Base-by-base conservation (phyloP, 2,113 vertebrate genomes). In the Gasterosteus aculeatus region DNA sequence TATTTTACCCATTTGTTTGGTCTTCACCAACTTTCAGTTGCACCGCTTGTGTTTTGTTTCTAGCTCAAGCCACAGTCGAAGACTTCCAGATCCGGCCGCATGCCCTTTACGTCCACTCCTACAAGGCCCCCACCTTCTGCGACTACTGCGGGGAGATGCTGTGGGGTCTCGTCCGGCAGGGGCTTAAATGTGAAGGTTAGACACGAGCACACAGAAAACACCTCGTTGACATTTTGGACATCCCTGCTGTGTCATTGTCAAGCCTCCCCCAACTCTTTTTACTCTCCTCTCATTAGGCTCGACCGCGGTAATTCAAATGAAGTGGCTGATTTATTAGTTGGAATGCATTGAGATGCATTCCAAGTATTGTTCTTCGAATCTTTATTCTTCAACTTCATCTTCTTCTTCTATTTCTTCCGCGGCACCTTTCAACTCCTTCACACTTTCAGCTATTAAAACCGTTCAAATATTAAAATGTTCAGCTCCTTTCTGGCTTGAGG, bases 91-190 rank as follows among this genome's bases (percentile, higher is more conserved):
- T 99, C 85, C 96, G 98, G 82, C 98, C 98, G 80, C 98, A 99
- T 89, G 94, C 97, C 72, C 97, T 99, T 42, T 97, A 97, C 47
- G 98, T 99, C 77, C 98, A 99, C 93, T 99, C 98, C 84, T 99
- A 99, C 93, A 99, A 99, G 89, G 97, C 98, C 73, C 98, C 98
- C 85, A 97, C 98, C 75, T 99, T 99, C 92, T 99, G 98, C 83
- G 98, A 99, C 93, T 99, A 99, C 94, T 99, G 98, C 12, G 98
- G 98, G 78, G 98, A 99, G 92, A 99, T 99, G 98, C 96, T 99
- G 53, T 99, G 98, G 97, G 98, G 98, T 86, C 95, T 99, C 68
- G 97, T 99, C 85, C 96, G 98, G 60, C 98, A 99, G 87, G 98
- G 98, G 58, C 95, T 99, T 80, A 99, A 99, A 95, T 99, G 98